phyloP scores from a whole-genome alignment of 2,888 invertebrate species.

The Scrobipalpa atriplicella region DNA sequence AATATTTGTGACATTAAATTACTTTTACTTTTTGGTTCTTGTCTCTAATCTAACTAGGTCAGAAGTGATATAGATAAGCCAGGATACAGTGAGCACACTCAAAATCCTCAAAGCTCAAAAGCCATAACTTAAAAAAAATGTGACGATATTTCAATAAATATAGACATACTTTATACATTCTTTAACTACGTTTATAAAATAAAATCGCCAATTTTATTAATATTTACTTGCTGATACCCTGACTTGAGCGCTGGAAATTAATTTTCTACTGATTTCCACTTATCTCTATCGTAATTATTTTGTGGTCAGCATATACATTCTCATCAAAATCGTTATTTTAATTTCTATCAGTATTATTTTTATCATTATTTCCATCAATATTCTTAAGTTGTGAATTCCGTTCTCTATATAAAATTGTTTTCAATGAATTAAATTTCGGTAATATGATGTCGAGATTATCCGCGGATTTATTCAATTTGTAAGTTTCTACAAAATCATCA shows the following conservation, averaged over 20 bases:
- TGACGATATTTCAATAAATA: no score
- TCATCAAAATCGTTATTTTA: background rate
- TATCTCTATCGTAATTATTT: background rate
- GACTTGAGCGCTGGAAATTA: background rate
- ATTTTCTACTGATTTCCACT: background rate
- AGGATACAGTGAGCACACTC: no score
- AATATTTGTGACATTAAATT: no score
- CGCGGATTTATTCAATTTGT: background rate
- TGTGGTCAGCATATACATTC: background rate
- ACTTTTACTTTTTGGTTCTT: no score
- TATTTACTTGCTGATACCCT: background rate
- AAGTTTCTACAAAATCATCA: constrained; percentile 13
- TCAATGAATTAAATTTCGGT: background rate
- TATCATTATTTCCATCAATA: background rate
- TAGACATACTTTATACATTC: no score
- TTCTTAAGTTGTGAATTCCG: background rate
- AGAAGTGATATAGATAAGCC: no score
- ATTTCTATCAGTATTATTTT: background rate
- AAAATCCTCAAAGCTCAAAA: no score
- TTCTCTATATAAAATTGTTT: background rate
- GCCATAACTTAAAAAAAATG: no score
- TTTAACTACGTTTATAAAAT: no score
- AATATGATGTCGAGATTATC: background rate
- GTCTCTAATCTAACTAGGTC: no score
- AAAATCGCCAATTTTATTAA: no score